Evolutionary conservation across 2,797 vertebrate genomes (phyloP), one percentile per base, ranked within the genome.

Genomic region (Gastrophryne carolinensis): DNA sequence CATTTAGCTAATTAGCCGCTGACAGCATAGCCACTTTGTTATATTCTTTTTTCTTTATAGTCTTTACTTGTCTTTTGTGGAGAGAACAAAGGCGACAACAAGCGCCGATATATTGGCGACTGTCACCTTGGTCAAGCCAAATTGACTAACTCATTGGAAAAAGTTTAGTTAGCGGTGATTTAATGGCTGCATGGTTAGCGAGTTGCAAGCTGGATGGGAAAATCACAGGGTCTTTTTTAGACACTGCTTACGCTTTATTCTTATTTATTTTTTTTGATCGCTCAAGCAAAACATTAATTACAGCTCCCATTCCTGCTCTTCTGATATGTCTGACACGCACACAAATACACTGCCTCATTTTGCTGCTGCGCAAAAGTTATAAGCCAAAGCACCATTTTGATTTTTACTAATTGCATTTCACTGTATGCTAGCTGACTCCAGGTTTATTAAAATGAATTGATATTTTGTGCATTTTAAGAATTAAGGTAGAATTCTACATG

Each of bases 231-330:
- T 12, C 13, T 41, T 24, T 23, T 24, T 27, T 9, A n/a, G 9
- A 26, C 12, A n/a, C 15, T 19, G 23, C 4, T 29, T 26, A 19
- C n/a, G 7, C 7, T 41, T 41, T 47, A 29, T 44, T 47, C 44
- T 47, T 27, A 47, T 44, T 63, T 63, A 63, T 44, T 44, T 58
- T 34, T 58, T 61, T 44, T 44, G 37, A 17, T 13, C 37, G 15
- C 24, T 63, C 60, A 63, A n/a, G 35, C 35, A 27, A 41, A 62
- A 47, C 44, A 21, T 62, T 62, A 39, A 39, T 62, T 62, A 62
- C 21, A 4, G n/a, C 23, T 62, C 57, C 1, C 15, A 24, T 8
- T 21, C 57, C 41, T 21, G 23, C 34, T 13, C 34, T 62, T 62
- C 11, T 62, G 58, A 47, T 21, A 47, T 21, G 39, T 17, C 39